Evolutionary conservation across 35 echinoderm and acorn worm genomes (phyloP), one percentile per base, ranked within the genome.

Genomic region (Lytechinus variegatus): DNA sequence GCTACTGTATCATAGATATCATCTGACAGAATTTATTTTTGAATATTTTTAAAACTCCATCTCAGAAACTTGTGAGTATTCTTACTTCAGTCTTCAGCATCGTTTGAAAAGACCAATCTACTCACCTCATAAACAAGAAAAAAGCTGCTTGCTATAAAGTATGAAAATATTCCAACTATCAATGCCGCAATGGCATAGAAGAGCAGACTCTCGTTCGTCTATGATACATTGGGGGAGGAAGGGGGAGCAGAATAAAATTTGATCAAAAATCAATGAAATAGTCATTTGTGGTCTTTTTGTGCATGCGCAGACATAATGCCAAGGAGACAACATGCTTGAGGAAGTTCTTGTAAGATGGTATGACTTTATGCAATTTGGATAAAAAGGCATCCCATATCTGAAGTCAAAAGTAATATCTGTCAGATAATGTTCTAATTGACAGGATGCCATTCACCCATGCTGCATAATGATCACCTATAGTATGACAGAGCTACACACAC

Each of bases 101-200:
- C 66, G 66, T 24, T n/a, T 79, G 66, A 0, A 79, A 24, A 79
- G 66, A 24, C n/a, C 19, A 79, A 16, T 71, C 14, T 56, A 91
- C 97, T 97, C 96, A 98, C 97, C 97, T 97, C 96, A 52, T 98
- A 98, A 60, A 98, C 96, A 13, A 95, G 13, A 44, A 98, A 91
- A 95, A 98, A 98, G 94, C 95, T 95, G 94, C 55, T 79, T 13
- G 97, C 97, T 33, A 97, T 97, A 71, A 95, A 86, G 91, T 97
- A 98, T 27, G 97, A 94, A 96, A 97, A 97, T 14, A 98, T 61
- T 52, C 95, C 44, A 57, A 96, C 97, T 61, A 98, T 95, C 54
- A 95, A 92, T 54, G 97, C 55, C 60, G 96, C 86, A 29, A 98
- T 52, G n/a, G 96, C 97, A 94, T 98, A 98, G 94, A 98, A 98